A percentile compares a stretch with the other conserved stretches of the same genome.
phyloP scores from a whole-genome alignment of 2,113 vertebrate species.

The Erythrocercus mccallii region DNA sequence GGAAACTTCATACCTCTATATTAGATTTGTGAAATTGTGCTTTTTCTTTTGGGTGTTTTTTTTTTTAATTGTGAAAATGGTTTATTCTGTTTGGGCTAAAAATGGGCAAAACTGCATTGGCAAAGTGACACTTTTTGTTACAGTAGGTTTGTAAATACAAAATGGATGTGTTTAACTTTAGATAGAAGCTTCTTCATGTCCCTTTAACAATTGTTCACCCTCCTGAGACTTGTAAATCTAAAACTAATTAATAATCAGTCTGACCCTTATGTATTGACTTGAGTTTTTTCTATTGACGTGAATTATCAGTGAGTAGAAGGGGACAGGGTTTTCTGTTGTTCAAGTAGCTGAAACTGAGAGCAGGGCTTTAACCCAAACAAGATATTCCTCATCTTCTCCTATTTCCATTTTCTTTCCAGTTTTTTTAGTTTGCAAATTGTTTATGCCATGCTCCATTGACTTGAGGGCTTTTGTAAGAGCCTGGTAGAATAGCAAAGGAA shows the following conservation, averaged over 20 bases:
- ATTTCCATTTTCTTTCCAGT: slow-evolving; percentile 34
- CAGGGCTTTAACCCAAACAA: slow-evolving; percentile 17
- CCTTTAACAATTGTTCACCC: background rate
- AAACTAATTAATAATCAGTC: background rate
- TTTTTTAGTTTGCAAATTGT: slow-evolving; percentile 32
- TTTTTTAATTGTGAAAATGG: background rate
- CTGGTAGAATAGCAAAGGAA: background rate
- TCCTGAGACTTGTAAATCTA: background rate
- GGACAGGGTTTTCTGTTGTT: background rate
- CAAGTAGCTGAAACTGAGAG: background rate
- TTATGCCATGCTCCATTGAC: slow-evolving; percentile 35
- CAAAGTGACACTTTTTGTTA: slow-evolving; percentile 8
- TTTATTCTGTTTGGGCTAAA: background rate
- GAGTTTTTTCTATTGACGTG: background rate
- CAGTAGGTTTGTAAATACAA: background rate
- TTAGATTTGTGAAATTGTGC: background rate
- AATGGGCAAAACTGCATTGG: slow-evolving; percentile 52
- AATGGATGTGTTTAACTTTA: background rate
- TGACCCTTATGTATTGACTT: background rate
- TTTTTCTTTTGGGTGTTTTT: too few relatives aligned
- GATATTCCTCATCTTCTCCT: background rate
- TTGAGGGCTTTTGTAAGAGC: background rate
- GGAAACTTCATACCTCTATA: background rate
- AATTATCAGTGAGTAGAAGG: background rate
- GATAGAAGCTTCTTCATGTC: background rate